phyloP scores from a whole-genome alignment of 2,888 invertebrate genomes.

The Xestia ashworthii region DNA sequence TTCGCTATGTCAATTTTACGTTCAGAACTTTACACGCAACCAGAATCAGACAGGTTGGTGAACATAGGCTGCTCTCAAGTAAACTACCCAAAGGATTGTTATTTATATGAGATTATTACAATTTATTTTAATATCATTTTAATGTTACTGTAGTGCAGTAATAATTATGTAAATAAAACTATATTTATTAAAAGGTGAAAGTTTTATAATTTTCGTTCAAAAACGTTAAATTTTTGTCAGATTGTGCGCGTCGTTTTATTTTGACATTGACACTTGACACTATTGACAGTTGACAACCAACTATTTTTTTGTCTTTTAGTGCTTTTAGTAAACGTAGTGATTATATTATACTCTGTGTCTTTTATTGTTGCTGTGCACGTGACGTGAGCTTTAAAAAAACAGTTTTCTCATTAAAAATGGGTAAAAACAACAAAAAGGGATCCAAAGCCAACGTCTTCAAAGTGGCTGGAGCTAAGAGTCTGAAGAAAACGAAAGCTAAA shows the following conservation, averaged over 20 bases:
- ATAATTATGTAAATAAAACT: too few relatives aligned
- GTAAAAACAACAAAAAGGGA: conserved; percentile 85
- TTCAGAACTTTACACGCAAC: conserved; percentile 16
- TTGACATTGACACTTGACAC: not conserved
- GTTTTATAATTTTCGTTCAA: conserved; percentile 4
- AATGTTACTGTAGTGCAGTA: too few relatives aligned
- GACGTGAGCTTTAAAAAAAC: conserved; percentile 23
- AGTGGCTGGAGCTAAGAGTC: conserved; percentile 87
- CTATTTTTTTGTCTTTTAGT: too few relatives aligned
- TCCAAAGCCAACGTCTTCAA: conserved; percentile 85
- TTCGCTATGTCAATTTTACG: conserved; percentile 53
- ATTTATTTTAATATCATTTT: not conserved
- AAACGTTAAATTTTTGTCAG: not conserved
- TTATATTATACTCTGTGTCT: too few relatives aligned
- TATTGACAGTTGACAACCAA: too few relatives aligned
- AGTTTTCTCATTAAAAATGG: conserved; percentile 73
- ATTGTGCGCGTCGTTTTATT: not conserved
- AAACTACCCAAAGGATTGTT: not conserved
- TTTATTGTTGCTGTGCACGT: conserved; percentile 21
- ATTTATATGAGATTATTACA: not conserved
- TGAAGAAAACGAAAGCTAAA: conserved; percentile 87
- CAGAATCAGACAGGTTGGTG: not conserved
- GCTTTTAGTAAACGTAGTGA: too few relatives aligned
- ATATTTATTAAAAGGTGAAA: not conserved
- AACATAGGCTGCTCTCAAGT: not conserved